phyloP scores from a whole-genome alignment of 2,113 vertebrate species.

The Clarias gariepinus region DNA sequence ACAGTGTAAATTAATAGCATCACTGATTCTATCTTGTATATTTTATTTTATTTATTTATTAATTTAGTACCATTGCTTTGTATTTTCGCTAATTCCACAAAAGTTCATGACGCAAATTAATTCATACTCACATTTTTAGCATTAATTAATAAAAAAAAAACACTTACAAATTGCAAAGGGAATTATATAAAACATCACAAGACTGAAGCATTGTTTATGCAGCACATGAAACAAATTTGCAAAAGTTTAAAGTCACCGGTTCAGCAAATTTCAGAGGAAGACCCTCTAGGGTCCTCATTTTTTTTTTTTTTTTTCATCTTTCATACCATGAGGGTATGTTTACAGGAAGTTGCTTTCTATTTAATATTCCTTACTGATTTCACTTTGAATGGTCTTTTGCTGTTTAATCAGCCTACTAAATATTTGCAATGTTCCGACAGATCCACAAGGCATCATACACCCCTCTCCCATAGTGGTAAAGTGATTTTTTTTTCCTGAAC shows the following conservation, averaged over 20 bases:
- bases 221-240: slow-evolving; percentile 34
- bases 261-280: slow-evolving; percentile 43
- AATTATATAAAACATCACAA: slow-evolving; percentile 32
- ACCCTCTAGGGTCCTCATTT: slow-evolving; percentile 13
- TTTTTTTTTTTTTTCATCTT: slow-evolving; percentile 16
- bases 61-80: not conserved
- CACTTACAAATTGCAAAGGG: not conserved
- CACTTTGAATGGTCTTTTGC: slow-evolving; percentile 29
- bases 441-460: slow-evolving; percentile 22
- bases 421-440: slow-evolving; percentile 41
- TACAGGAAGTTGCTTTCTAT: slow-evolving; percentile 29
- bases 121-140: not conserved
- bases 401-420: slow-evolving; percentile 47
- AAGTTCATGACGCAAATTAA: not conserved
- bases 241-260: slow-evolving; percentile 40
- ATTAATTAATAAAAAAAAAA: not conserved
- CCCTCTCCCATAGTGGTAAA: slow-evolving; percentile 4
- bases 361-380: slow-evolving; percentile 45
- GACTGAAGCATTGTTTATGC: slow-evolving; percentile 15
- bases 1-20: not conserved
- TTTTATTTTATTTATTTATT: not conserved
- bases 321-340: slow-evolving; percentile 29
- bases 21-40: not conserved
- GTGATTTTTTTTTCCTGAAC: slow-evolving; percentile 33
- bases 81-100: not conserved